A percentile compares a stretch with the other conserved stretches of the same genome.
These are phyloP conservation scores for Triplophysa tibetana DNA, from an alignment of 2,113 vertebrate genomes.

Conservation along the genomic window DNA sequence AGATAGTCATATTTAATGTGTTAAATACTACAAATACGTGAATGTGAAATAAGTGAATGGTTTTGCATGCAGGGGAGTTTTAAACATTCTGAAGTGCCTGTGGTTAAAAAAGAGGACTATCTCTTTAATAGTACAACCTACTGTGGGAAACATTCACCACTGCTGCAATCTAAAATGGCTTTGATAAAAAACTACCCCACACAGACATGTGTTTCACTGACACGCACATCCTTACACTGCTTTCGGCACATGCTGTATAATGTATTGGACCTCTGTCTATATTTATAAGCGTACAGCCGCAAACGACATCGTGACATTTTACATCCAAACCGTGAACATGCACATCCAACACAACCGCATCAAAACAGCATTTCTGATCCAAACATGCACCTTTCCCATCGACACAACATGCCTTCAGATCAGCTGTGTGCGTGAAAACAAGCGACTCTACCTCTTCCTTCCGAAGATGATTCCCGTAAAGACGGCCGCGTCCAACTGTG, in stretches of 20 bases:
- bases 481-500: conserved; percentile 21
- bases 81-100: neutral
- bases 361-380: neutral
- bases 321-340: neutral
- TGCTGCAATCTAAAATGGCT: conserved; percentile 39
- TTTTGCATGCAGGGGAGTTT: neutral
- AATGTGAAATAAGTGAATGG: neutral
- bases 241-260: neutral
- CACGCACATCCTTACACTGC: neutral
- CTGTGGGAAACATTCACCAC: conserved; percentile 19
- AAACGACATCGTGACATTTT: neutral
- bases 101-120: conserved; percentile 25
- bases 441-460: conserved; percentile 34
- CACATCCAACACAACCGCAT: neutral
- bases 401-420: conserved; percentile 27
- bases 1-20: neutral
- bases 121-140: conserved; percentile 25
- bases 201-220: conserved; percentile 27
- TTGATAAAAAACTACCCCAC: conserved; percentile 19
- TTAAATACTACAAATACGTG: neutral
- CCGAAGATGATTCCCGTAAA: conserved; percentile 27
- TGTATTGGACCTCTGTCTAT: neutral
- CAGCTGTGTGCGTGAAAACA: conserved; percentile 33
- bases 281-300: conserved; percentile 6
- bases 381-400: conserved; percentile 1